Percentiles rank a stretch among this genome's conserved stretches.
Conservation (phyloP, 2,888 invertebrate genomes). For the Archips xylosteana region DNA sequence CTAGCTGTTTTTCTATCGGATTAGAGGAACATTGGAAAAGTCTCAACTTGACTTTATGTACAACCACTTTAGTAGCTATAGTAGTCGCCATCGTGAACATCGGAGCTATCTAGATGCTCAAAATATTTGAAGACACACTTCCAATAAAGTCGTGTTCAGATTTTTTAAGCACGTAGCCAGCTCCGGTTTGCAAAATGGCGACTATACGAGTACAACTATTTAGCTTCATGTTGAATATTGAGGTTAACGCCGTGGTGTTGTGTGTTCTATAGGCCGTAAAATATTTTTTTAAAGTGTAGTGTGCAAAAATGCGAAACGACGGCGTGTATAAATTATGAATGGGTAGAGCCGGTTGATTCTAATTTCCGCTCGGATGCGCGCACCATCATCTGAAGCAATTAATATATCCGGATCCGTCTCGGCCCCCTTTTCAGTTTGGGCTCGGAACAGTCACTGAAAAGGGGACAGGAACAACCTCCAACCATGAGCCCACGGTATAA, state of each 20-base stretch:
- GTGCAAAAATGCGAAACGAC: slow-evolving; percentile 33
- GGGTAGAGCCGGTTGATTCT: slow-evolving; percentile 58
- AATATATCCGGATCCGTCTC: slow-evolving; percentile 64
- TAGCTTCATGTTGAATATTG: too few relatives aligned
- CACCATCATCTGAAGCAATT: slow-evolving; percentile 64
- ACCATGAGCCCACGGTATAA: slow-evolving; percentile 18
- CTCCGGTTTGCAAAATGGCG: too few relatives aligned
- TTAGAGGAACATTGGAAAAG: slow-evolving; percentile 62
- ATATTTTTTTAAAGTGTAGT: slow-evolving; percentile 9
- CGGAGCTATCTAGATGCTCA: too few relatives aligned
- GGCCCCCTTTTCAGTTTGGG: slow-evolving; percentile 50
- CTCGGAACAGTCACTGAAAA: slow-evolving; percentile 43
- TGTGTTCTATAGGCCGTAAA: not conserved
- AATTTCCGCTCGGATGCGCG: slow-evolving; percentile 72
- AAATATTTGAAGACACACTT: too few relatives aligned
- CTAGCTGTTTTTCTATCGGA: slow-evolving; percentile 69
- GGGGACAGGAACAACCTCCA: slow-evolving; percentile 32
- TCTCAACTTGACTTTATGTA: slow-evolving; percentile 38
- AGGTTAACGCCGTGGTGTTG: not conserved
- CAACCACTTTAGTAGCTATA: not conserved
- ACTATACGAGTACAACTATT: too few relatives aligned
- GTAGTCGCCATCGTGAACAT: too few relatives aligned
- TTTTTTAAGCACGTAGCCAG: too few relatives aligned
- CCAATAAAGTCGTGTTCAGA: too few relatives aligned
- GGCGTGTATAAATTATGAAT: slow-evolving; percentile 38